Base-by-base conservation (phyloP, 2,888 invertebrate genomes). In the Notodromas monacha region DNA sequence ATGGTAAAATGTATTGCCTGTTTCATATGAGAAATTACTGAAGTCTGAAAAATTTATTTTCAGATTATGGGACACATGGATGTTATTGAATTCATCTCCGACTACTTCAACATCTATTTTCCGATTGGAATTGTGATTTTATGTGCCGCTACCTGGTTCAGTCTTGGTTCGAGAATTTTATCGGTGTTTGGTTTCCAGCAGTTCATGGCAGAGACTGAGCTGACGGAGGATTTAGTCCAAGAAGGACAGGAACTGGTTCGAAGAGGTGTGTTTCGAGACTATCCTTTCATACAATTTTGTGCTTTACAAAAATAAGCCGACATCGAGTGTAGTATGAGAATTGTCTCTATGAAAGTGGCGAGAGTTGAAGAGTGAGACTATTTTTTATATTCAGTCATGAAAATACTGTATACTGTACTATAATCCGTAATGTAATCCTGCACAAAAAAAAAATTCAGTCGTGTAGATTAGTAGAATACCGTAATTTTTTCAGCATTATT, bases 41-140 rank as follows among this genome's bases (percentile, higher is more conserved):
- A 26, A 27, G 15, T 21, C 34, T 34, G 11, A 5, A n/a, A n/a
- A n/a, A n/a, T n/a, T n/a, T n/a, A n/a, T n/a, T n/a, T n/a, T 5
- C 43, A 68, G 63, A 67, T 86, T 40, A 96, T 96, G 92, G 96
- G 96, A 0, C 92, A 96, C 48, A 79, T 96, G 84, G 89, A 92
- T 50, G 84, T 96, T 1, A 67, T 99, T 32, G 69, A 74, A 15
- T 76, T 96, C 35, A 74, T 96, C 38, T 73, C 89, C 0, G 74
- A 86, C 48, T 92, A 92, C 5, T 92, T 99, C 55, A 96, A 96
- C 53, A 72, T 99, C 32, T 99, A 96, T 54, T 86, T 99, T 50
- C 96, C 96, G 1, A 89, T 92, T 64, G 65, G 76, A 34, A 86
- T 99, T 46, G 61, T 92, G 34, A 61, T 69, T 26, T 66, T 96